These are phyloP conservation scores for Sphaeramia orbicularis DNA, from an alignment of 2,797 vertebrate species.

Conservation along the genomic window DNA sequence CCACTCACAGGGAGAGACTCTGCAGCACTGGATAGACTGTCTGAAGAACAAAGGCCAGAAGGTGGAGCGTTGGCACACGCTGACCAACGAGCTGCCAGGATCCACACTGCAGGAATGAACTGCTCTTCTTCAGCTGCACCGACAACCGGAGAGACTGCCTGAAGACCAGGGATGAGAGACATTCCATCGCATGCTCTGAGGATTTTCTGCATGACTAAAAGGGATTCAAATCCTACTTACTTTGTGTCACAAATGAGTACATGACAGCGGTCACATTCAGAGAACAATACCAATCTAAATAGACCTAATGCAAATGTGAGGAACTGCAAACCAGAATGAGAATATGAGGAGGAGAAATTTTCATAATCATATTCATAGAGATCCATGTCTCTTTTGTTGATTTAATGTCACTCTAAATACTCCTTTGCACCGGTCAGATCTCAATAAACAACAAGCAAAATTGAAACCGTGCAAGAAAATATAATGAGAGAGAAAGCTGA, in stretches of 20 bases:
- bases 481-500: constrained; percentile 32
- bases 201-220: constrained; percentile 71
- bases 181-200: constrained; percentile 64
- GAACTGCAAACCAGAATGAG: constrained; percentile 3
- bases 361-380: constrained; percentile 43
- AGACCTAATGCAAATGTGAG: constrained; percentile 35
- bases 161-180: constrained; percentile 39
- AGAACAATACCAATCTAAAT: constrained; percentile 39
- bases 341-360: constrained; percentile 21
- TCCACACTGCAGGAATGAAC: constrained; percentile 83
- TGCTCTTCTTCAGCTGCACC: constrained; percentile 8
- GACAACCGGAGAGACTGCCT: constrained; percentile 19
- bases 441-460: constrained; percentile 23
- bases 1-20: constrained; percentile 88
- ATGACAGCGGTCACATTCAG: constrained; percentile 26
- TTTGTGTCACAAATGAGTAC: constrained; percentile 60
- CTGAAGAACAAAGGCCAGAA: constrained; percentile 89
- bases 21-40: constrained; percentile 92
- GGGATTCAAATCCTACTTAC: constrained; percentile 50
- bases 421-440: constrained; percentile 14
- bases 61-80: constrained; percentile 92
- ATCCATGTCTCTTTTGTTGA: constrained; percentile 23
- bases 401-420: constrained; percentile 29
- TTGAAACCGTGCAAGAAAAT: constrained; percentile 22
- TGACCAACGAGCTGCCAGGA: constrained; percentile 92